These are phyloP conservation scores for Zygaena filipendulae DNA, from an alignment of 2,888 invertebrate species.

Conservation along the genomic window DNA sequence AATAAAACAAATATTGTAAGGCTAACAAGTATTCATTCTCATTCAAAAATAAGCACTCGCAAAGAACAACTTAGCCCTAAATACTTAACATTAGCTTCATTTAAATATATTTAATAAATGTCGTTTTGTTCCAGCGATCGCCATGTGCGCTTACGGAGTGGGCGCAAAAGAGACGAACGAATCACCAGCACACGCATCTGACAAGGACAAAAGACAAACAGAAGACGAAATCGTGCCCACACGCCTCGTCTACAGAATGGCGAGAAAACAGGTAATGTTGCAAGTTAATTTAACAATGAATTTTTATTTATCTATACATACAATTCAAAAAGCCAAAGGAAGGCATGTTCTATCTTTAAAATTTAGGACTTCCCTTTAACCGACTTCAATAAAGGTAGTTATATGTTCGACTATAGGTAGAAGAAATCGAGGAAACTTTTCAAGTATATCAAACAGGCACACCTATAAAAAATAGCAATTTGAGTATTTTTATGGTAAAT, in stretches of 20 bases:
- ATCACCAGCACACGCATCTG: slow-evolving; percentile 23
- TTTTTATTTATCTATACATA: too few relatives aligned
- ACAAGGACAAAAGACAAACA: slow-evolving; percentile 49
- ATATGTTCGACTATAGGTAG: background rate
- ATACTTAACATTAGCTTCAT: slow-evolving; percentile 3
- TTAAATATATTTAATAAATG: background rate
- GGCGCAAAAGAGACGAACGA: slow-evolving; percentile 36
- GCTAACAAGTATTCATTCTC: too few relatives aligned
- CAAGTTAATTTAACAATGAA: slow-evolving; percentile 4
- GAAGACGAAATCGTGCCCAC: slow-evolving; percentile 32
- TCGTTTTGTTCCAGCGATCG: slow-evolving; percentile 44
- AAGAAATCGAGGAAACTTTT: too few relatives aligned
- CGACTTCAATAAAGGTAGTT: background rate
- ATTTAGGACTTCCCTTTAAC: background rate
- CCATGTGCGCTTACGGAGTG: slow-evolving; percentile 37
- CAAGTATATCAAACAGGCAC: too few relatives aligned
- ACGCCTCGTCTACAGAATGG: slow-evolving; percentile 39
- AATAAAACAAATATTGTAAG: too few relatives aligned
- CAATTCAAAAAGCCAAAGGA: too few relatives aligned
- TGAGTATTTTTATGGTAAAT: too few relatives aligned
- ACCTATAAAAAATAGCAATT: too few relatives aligned
- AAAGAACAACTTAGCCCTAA: slow-evolving; percentile 1
- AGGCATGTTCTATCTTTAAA: too few relatives aligned
- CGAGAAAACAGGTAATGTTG: slow-evolving; percentile 55
- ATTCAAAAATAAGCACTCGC: too few relatives aligned